phyloP scores from a whole-genome alignment of 1,140 invertebrate species.

The Heliconius himera region DNA sequence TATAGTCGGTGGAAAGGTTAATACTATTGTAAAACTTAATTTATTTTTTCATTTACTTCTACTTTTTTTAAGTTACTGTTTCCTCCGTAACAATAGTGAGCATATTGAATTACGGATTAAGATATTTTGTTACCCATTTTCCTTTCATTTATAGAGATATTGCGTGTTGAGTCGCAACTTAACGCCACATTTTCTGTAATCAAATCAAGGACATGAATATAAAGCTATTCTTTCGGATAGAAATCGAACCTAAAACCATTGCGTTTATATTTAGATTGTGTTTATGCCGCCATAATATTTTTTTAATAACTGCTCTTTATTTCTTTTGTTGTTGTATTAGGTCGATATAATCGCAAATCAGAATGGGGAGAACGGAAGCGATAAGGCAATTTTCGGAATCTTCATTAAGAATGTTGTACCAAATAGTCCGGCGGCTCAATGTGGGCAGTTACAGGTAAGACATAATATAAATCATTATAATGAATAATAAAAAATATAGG shows the following conservation, averaged over 20 bases:
- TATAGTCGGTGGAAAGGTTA: conserved; percentile 97
- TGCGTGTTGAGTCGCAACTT: no score
- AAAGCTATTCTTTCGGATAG: no score
- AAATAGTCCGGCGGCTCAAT: conserved; percentile 96
- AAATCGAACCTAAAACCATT: no score
- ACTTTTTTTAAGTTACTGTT: no score
- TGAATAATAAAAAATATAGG: no score
- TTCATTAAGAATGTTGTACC: conserved; percentile 98
- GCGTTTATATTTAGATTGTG: no score
- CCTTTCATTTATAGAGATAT: no score
- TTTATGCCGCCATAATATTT: not conserved
- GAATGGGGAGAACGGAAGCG: conserved; percentile 63
- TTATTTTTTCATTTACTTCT: not conserved
- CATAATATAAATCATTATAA: not conserved
- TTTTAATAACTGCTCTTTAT: not conserved
- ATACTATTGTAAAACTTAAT: not conserved
- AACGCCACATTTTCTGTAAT: no score
- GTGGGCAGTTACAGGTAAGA: conserved; percentile 91
- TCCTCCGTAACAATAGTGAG: no score
- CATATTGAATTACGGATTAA: no score
- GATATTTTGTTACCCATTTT: no score
- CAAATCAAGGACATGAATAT: no score
- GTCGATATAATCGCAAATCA: conserved; percentile 74
- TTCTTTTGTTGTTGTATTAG: conserved; percentile 39
- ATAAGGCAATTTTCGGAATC: conserved; percentile 91